Evolutionary conservation across 2,888 invertebrate genomes (phyloP).

Genomic region (Idaea aversata): DNA sequence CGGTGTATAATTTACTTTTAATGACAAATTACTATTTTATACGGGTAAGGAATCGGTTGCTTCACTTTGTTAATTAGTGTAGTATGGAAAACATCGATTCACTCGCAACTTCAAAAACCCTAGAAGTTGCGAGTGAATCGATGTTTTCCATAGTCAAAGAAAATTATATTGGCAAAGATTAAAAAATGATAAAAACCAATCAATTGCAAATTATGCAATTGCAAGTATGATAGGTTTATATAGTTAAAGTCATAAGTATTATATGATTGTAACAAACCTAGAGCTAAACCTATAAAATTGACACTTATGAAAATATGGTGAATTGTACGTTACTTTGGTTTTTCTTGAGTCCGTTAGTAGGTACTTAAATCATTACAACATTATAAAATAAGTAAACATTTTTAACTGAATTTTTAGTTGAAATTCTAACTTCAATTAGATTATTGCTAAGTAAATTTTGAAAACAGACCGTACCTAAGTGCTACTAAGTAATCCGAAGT

Average conservation of each 20-base stretch:
- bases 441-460: background rate
- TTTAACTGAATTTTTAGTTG: background rate
- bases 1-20: slow-evolving; percentile 30
- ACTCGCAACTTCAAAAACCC: too few relatives aligned
- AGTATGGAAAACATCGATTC: too few relatives aligned
- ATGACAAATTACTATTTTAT: slow-evolving; percentile 19
- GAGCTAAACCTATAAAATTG: too few relatives aligned
- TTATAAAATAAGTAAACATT: background rate
- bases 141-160: background rate
- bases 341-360: too few relatives aligned
- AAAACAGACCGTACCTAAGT: background rate
- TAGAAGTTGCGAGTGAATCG: background rate
- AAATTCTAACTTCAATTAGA: background rate
- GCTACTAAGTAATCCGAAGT: background rate
- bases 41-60: background rate
- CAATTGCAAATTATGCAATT: too few relatives aligned
- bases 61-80: background rate
- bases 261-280: too few relatives aligned
- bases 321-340: too few relatives aligned
- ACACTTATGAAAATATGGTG: too few relatives aligned
- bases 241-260: too few relatives aligned
- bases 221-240: too few relatives aligned
- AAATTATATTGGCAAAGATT: background rate
- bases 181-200: background rate
- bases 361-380: too few relatives aligned